phyloP scores from a whole-genome alignment of 2,888 invertebrate genomes.

The Melinopterus prodromus region DNA sequence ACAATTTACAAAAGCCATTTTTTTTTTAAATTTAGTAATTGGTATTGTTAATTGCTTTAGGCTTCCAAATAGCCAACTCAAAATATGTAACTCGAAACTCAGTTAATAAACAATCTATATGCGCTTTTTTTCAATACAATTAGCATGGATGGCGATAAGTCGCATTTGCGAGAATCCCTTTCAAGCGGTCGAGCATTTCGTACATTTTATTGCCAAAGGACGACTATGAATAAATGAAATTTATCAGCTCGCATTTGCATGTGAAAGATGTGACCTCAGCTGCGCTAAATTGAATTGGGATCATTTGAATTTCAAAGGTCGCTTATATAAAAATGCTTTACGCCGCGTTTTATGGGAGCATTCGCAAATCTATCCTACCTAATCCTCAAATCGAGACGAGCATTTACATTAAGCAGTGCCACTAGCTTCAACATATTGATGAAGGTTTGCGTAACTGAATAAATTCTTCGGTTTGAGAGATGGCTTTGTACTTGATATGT shows the following conservation, averaged over 20 bases:
- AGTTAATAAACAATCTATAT: not conserved
- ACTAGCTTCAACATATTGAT: not conserved
- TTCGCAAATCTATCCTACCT: not conserved
- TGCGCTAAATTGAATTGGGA: conserved; percentile 24
- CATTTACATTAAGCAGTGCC: not conserved
- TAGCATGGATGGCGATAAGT: not conserved
- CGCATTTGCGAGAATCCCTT: not conserved
- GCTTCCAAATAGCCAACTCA: not conserved
- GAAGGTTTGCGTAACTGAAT: not conserved
- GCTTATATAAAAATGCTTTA: conserved; percentile 4
- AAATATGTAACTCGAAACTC: not conserved
- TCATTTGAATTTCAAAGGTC: conserved; percentile 25
- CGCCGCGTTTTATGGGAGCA: not conserved
- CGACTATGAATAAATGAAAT: conserved; percentile 24
- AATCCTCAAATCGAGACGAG: conserved; percentile 4
- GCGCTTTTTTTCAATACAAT: not conserved
- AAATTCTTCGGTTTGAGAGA: not conserved
- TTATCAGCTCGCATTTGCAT: conserved; percentile 13
- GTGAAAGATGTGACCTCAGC: conserved; percentile 20
- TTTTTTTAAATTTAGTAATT: not conserved
- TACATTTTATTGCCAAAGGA: conserved; percentile 10
- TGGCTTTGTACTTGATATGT: not conserved
- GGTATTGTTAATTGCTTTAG: not conserved
- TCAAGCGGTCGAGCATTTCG: not conserved
- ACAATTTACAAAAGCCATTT: too few relatives aligned